Conservation (phyloP, 1,140 invertebrate genomes). For the Pogonus chalceus region DNA sequence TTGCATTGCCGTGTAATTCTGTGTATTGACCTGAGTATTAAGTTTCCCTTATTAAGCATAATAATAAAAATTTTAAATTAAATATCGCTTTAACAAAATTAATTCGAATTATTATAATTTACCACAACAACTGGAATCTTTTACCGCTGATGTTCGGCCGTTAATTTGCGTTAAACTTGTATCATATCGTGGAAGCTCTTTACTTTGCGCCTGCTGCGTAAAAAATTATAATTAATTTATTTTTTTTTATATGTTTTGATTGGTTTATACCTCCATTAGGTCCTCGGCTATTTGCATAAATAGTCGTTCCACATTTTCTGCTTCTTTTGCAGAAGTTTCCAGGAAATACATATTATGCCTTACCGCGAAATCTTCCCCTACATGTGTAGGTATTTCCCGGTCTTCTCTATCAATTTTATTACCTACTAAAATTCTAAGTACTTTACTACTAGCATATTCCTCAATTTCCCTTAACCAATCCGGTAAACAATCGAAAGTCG, state of each 20-base stretch:
- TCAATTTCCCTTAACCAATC: constrained; percentile 95
- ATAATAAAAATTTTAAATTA: constrained; percentile 6
- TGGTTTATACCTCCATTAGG: constrained; percentile 63
- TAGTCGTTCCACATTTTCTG: constrained; percentile 92
- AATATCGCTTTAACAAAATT: constrained; percentile 14
- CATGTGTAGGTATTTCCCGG: constrained; percentile 84
- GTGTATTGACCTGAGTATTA: constrained; percentile 16
- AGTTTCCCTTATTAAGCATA: constrained; percentile 12
- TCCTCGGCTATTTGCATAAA: constrained; percentile 94
- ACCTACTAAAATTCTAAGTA: constrained; percentile 83
- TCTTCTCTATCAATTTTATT: constrained; percentile 95
- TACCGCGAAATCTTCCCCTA: constrained; percentile 93
- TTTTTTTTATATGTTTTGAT: neutral
- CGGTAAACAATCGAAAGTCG: constrained; percentile 91
- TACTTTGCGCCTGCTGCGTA: constrained; percentile 69
- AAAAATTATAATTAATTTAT: constrained; percentile 16
- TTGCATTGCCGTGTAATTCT: neutral
- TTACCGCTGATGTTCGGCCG: constrained; percentile 56
- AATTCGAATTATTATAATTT: constrained; percentile 22
- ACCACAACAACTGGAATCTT: constrained; percentile 54
- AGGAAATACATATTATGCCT: constrained; percentile 95
- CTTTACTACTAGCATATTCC: constrained; percentile 91
- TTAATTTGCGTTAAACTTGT: constrained; percentile 58
- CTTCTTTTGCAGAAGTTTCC: constrained; percentile 97
- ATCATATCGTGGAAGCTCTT: constrained; percentile 65